These are phyloP conservation scores for Seira sanloemensis DNA, from an alignment of 2,888 invertebrate genomes.

Conservation along the genomic window DNA sequence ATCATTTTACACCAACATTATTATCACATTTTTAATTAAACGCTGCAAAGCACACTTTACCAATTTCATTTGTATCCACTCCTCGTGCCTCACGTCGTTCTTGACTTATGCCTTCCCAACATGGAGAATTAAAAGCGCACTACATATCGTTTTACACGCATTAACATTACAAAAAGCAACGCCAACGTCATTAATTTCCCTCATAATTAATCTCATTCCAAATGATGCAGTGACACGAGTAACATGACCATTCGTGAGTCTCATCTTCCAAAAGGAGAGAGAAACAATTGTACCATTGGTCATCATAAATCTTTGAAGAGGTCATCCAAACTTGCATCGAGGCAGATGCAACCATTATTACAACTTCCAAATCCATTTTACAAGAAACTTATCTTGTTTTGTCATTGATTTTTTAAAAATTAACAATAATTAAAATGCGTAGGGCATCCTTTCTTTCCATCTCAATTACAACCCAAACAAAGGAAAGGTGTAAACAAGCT, in stretches of 20 bases:
- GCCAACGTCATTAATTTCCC: neutral
- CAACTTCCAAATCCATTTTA: neutral
- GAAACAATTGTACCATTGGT: conserved; percentile 2
- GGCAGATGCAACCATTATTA: conserved; percentile 7
- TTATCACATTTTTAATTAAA: neutral
- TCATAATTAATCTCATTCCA: conserved; percentile 6
- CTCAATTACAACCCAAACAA: neutral
- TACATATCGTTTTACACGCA: neutral
- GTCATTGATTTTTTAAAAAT: neutral
- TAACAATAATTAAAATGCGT: neutral
- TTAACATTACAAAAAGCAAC: neutral
- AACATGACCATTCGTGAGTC: neutral
- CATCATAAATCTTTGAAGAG: conserved; percentile 53
- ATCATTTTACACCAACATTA: neutral
- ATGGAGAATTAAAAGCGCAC: neutral
- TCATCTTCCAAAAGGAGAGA: conserved; percentile 2
- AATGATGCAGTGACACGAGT: neutral
- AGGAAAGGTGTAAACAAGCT: conserved; percentile 26
- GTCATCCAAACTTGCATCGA: conserved; percentile 20
- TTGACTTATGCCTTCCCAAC: conserved; percentile 31
- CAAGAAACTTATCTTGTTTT: neutral
- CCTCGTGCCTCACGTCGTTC: conserved; percentile 49
- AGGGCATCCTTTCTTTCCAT: too few relatives aligned
- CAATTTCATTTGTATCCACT: neutral
- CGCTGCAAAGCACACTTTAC: neutral